Evolutionary conservation across 2,888 invertebrate species (phyloP), one percentile per base, ranked within the genome.

Genomic region (Trichopria drosophilae): DNA sequence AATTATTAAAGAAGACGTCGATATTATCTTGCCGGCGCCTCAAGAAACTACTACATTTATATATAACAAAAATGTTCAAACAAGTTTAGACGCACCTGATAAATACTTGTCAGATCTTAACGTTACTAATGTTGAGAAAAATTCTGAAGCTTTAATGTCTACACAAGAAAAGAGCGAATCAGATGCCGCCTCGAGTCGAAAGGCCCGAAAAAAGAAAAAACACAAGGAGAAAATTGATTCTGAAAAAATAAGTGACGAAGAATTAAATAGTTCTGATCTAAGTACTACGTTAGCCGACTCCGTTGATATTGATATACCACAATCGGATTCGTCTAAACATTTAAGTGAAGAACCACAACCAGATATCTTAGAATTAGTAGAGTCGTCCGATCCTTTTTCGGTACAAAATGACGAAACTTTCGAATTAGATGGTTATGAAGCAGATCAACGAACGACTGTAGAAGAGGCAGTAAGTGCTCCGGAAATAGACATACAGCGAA

Each of bases 381-480:
- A 63, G 46, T 59, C 62, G 4, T 61, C 63, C 9, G 62, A 59
- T 3, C 46, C 58, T 18, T 53, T 60, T 15, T 66, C 68, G 4
- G 58, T 65, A 0, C 53, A 57, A 19, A 63, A 64, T 23, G 68
- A 71, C 19, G 81, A 80, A 46, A 78, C 78, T 44, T 76, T 77
- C 40, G 70, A 73, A 28, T 66, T 72, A 26, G 75, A 78, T 35
- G 88, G 87, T n/a, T 88, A 89, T 65, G 88, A 88, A 68, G 82
- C 86, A 7, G 88, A 86, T 64, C 81, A 83, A 57, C 78, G 84
- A 55, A 82, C 84, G 1, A 76, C 82, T 16, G 79, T 84, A 64
- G 80, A 84, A 72, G 78, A 84, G 74, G 67, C 63, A 9, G 62
- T 67, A 2, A 63, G 60, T 9, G 69, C 77, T 18, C 72, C 76